phyloP scores from a whole-genome alignment of 2,797 vertebrate species.

The Thalassophryne amazonica region DNA sequence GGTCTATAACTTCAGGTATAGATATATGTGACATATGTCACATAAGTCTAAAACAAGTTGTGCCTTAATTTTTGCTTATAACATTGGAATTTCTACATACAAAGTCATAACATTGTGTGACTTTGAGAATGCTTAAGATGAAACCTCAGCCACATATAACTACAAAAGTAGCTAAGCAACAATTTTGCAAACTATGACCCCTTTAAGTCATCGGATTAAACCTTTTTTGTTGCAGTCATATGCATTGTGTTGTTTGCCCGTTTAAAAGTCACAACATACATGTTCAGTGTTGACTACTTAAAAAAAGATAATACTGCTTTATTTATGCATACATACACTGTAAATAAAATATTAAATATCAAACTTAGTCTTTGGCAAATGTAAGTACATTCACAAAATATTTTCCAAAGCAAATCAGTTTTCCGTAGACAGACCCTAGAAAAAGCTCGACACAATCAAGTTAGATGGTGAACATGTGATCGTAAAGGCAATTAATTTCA shows the following conservation, averaged over 20 bases:
- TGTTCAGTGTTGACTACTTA: slow-evolving; percentile 84
- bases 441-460: slow-evolving; percentile 46
- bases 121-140: too few species aligned
- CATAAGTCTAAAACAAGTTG: too few species aligned
- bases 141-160: too few species aligned
- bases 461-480: slow-evolving; percentile 36
- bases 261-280: slow-evolving; percentile 82
- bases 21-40: too few species aligned
- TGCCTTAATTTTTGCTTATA: too few species aligned
- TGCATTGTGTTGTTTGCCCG: slow-evolving; percentile 77
- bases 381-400: slow-evolving; percentile 90
- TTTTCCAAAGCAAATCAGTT: slow-evolving; percentile 65
- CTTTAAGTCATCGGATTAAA: slow-evolving; percentile 84
- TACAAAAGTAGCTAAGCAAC: too few species aligned
- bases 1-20: too few species aligned
- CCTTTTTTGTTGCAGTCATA: slow-evolving; percentile 76
- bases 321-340: slow-evolving; percentile 89
- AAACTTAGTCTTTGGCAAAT: slow-evolving; percentile 96
- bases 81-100: too few species aligned
- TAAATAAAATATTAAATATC: slow-evolving; percentile 93
- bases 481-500: slow-evolving; percentile 50
- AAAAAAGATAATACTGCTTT: slow-evolving; percentile 93
- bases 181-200: too few species aligned
- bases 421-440: slow-evolving; percentile 57
- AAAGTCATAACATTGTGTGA: too few species aligned